Evolutionary conservation across 2,113 vertebrate species (phyloP).

Genomic region (Nannospalax galili): DNA sequence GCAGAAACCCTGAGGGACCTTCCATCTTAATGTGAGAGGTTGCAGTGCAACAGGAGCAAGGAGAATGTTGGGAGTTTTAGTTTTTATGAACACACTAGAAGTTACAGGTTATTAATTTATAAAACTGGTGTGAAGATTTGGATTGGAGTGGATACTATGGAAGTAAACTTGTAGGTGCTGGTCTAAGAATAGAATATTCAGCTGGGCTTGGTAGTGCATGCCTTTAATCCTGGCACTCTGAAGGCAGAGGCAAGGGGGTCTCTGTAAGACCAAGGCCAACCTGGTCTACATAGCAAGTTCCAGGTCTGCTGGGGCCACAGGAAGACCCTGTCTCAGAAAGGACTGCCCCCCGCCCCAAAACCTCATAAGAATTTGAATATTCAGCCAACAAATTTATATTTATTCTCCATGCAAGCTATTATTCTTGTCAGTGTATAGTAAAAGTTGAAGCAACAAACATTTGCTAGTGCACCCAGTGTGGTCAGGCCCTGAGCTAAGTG

Average conservation of each 20-base stretch:
- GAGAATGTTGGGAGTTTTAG: not conserved
- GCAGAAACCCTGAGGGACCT: slow-evolving; percentile 17
- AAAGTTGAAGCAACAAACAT: not conserved
- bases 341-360: too few relatives aligned
- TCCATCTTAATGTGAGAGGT: not conserved
- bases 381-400: slow-evolving; percentile 2
- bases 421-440: slow-evolving; percentile 5
- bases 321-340: too few relatives aligned
- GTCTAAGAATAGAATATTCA: too few relatives aligned
- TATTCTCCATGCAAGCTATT: not conserved
- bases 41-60: not conserved
- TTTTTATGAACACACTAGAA: not conserved
- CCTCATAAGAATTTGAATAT: too few relatives aligned
- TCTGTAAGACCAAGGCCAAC: too few relatives aligned
- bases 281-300: too few relatives aligned
- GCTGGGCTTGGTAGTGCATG: too few relatives aligned
- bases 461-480: not conserved
- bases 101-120: not conserved
- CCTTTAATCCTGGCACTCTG: too few relatives aligned
- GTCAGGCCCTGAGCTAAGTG: not conserved
- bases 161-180: not conserved
- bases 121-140: not conserved
- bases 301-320: too few relatives aligned
- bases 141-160: not conserved
- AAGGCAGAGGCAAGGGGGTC: too few relatives aligned